Evolutionary conservation across 2,888 invertebrate genomes (phyloP).

Genomic region (Drosophila ochracea): DNA sequence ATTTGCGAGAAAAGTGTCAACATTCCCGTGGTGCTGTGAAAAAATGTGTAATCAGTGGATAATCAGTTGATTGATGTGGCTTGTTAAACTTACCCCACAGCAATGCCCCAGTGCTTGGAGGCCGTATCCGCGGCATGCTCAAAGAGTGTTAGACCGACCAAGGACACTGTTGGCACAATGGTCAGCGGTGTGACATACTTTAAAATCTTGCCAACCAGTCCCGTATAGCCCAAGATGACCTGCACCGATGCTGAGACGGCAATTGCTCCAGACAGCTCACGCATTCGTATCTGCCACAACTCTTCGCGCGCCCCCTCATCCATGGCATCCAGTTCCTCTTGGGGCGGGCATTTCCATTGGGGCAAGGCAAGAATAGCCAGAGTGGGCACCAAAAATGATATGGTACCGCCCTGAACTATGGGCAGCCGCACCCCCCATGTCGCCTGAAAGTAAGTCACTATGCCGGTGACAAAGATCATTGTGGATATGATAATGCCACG

Average conservation of each 20-base stretch:
- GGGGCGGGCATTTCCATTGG: slow-evolving; percentile 89
- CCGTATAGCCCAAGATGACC: slow-evolving; percentile 90
- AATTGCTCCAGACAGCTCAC: slow-evolving; percentile 93
- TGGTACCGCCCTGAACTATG: slow-evolving; percentile 92
- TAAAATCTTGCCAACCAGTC: slow-evolving; percentile 91
- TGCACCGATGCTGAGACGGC: slow-evolving; percentile 92
- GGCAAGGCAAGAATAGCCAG: slow-evolving; percentile 90
- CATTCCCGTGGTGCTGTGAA: slow-evolving; percentile 89
- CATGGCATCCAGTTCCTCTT: slow-evolving; percentile 86
- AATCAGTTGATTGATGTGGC: no score
- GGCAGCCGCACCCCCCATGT: slow-evolving; percentile 92
- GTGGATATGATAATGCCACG: slow-evolving; percentile 92
- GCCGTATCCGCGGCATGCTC: slow-evolving; percentile 93
- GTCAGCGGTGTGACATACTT: slow-evolving; percentile 93
- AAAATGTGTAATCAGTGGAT: neutral
- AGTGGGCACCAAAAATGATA: slow-evolving; percentile 92
- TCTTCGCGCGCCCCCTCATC: slow-evolving; percentile 86
- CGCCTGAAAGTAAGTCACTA: slow-evolving; percentile 90
- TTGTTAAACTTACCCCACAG: slow-evolving; percentile 88
- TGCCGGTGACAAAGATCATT: slow-evolving; percentile 93
- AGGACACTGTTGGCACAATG: slow-evolving; percentile 92
- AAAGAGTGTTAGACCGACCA: slow-evolving; percentile 93
- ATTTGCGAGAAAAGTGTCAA: slow-evolving; percentile 93
- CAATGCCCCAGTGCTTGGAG: slow-evolving; percentile 93
- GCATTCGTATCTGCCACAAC: slow-evolving; percentile 91